A percentile compares a stretch with the other conserved stretches of the same genome.
Conservation (phyloP, 2,888 invertebrate genomes). For the Drosophila helvetica region DNA sequence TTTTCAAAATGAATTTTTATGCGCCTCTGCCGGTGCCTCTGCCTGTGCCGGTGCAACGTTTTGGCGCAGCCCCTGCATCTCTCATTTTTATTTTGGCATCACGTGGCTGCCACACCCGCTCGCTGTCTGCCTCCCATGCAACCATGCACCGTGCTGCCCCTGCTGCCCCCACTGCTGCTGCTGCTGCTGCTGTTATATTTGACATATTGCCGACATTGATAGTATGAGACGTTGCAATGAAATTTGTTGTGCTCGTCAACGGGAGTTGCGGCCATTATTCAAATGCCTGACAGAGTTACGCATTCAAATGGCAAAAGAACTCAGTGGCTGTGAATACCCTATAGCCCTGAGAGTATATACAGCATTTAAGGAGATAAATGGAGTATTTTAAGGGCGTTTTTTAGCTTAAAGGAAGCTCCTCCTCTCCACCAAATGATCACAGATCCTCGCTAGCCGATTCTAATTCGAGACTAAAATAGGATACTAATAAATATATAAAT, state of each 20-base stretch:
- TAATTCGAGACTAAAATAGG: too few species aligned
- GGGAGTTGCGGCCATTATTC: constrained; percentile 61
- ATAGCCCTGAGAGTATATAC: not conserved
- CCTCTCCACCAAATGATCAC: too few species aligned
- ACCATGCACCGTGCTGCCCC: constrained; percentile 21
- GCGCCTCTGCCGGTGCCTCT: constrained; percentile 39
- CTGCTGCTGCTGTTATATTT: constrained; percentile 56
- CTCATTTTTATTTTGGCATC: constrained; percentile 62
- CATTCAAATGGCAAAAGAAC: constrained; percentile 30
- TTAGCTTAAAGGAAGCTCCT: not conserved
- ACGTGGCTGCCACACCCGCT: constrained; percentile 56
- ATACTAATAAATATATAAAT: too few species aligned
- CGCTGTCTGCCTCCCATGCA: constrained; percentile 5
- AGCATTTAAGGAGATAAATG: constrained; percentile 3
- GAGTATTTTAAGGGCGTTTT: too few species aligned
- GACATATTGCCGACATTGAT: constrained; percentile 77
- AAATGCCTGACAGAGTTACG: constrained; percentile 44
- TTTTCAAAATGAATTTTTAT: constrained; percentile 68
- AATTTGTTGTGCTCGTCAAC: constrained; percentile 78
- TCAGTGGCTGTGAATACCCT: constrained; percentile 8
- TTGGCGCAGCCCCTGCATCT: constrained; percentile 41
- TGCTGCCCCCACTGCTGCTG: not conserved
- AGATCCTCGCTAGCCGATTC: too few species aligned
- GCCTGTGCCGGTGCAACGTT: constrained; percentile 12
- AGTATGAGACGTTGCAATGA: constrained; percentile 75